Evolutionary conservation across 2,113 vertebrate genomes (phyloP), one percentile per base, ranked within the genome.

Genomic region (Zosterops pallidus): DNA sequence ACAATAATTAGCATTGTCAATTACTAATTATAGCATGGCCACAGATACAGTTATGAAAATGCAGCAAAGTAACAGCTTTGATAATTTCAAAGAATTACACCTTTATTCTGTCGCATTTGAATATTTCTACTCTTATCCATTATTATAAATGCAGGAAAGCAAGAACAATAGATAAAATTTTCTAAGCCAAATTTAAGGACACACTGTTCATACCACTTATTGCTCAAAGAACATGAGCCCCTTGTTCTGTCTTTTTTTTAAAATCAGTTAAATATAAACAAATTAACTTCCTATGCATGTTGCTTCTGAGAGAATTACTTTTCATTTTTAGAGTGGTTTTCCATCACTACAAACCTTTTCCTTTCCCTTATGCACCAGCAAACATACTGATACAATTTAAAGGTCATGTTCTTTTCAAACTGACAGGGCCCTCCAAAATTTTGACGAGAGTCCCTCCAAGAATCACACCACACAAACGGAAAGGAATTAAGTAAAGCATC

Each of bases 371-470:
- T 99, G 99, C 99, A 99, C 99, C 99, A 99, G 99, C 99, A 99
- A 99, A 99, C 99, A 99, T 99, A 99, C 99, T 99, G 99, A 99
- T 99, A 99, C 99, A 98, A 99, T 99, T 99, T 99, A 99, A 99
- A 99, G 99, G 99, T 99, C 99, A 99, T 99, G 99, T 99, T 99
- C 99, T 99, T 99, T 99, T 99, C 99, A 99, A 98, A 98, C 98
- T 99, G 99, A 99, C 99, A 99, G 98, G 98, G 98, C 99, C 98
- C 98, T 99, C 99, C 98, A 98, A 99, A 99, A 99, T 98, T 98
- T 98, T 99, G 99, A 99, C 97, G 98, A 99, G 98, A 97, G 98
- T 98, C 98, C 98, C 98, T 99, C 98, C 98, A 98, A 98, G 98
- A 98, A 98, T 98, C 98, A 97, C 97, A 95, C 96, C 94, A 94